Conservation (phyloP, 2,797 vertebrate genomes). For the Halcyon chelicuti region DNA sequence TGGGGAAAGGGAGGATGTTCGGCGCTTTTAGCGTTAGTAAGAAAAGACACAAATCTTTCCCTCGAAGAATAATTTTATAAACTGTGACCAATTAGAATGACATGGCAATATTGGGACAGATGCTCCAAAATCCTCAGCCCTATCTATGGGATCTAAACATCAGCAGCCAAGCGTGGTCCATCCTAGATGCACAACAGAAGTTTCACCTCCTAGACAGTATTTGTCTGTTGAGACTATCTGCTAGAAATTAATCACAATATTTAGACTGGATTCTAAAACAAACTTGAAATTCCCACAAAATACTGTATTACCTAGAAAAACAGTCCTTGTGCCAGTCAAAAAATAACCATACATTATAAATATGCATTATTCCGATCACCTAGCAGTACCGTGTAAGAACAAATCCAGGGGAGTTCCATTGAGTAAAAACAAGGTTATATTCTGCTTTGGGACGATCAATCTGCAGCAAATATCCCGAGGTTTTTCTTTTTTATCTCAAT, state of each 20-base stretch:
- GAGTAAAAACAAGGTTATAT: not conserved
- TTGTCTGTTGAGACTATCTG: constrained; percentile 25
- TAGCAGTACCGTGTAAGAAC: not conserved
- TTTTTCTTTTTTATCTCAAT: constrained; percentile 41
- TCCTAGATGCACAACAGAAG: not conserved
- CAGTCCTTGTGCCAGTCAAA: constrained; percentile 13
- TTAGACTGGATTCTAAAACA: constrained; percentile 53
- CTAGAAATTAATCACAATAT: constrained; percentile 57
- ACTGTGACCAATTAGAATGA: not conserved
- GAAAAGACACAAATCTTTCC: not conserved
- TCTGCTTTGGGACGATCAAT: constrained; percentile 11
- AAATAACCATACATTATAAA: constrained; percentile 11
- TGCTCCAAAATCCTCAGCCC: not conserved
- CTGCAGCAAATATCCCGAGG: constrained; percentile 14
- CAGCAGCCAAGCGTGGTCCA: not conserved
- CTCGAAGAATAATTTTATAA: not conserved
- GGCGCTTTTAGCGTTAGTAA: not conserved
- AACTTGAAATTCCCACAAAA: constrained; percentile 48
- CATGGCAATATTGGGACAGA: not conserved
- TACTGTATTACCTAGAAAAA: constrained; percentile 37
- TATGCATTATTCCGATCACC: not conserved
- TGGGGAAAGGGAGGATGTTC: not conserved
- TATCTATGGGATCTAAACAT: not conserved
- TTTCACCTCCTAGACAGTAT: not conserved
- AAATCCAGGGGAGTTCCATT: not conserved